Evolutionary conservation across 2,888 invertebrate genomes (phyloP).

Genomic region (Vesta saturnalis): DNA sequence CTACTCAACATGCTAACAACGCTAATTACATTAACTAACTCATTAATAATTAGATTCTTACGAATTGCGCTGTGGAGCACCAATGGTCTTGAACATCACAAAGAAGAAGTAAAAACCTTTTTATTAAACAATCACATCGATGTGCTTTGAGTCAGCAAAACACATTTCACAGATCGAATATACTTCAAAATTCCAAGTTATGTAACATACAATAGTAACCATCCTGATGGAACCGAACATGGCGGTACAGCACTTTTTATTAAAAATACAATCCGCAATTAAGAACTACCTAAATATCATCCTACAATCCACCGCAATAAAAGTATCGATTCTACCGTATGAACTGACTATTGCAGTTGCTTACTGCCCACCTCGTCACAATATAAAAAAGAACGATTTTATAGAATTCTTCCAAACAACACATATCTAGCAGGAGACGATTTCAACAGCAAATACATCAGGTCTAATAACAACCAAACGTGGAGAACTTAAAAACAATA

Average conservation of each 20-base stretch:
- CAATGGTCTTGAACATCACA: not conserved
- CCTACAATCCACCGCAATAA: not conserved
- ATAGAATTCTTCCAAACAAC: too few relatives aligned
- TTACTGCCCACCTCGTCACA: not conserved
- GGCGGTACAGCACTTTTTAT: too few relatives aligned
- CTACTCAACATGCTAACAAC: too few relatives aligned
- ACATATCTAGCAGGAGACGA: not conserved
- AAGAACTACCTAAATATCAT: not conserved
- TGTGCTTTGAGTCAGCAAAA: not conserved
- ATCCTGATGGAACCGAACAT: too few relatives aligned
- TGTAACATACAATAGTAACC: not conserved
- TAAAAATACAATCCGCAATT: not conserved
- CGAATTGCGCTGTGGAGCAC: not conserved
- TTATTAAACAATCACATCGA: not conserved
- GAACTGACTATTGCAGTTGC: not conserved
- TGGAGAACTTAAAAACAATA: not conserved
- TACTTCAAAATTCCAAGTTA: not conserved
- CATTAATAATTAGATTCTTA: too few relatives aligned
- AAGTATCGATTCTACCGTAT: not conserved
- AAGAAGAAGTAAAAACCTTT: not conserved
- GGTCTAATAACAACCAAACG: not conserved
- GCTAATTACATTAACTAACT: too few relatives aligned
- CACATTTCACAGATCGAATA: not conserved
- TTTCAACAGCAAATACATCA: not conserved
- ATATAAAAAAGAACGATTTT: too few relatives aligned